Evolutionary conservation across 2,797 vertebrate genomes (phyloP).

Genomic region (Brachyrhaphis roseni): DNA sequence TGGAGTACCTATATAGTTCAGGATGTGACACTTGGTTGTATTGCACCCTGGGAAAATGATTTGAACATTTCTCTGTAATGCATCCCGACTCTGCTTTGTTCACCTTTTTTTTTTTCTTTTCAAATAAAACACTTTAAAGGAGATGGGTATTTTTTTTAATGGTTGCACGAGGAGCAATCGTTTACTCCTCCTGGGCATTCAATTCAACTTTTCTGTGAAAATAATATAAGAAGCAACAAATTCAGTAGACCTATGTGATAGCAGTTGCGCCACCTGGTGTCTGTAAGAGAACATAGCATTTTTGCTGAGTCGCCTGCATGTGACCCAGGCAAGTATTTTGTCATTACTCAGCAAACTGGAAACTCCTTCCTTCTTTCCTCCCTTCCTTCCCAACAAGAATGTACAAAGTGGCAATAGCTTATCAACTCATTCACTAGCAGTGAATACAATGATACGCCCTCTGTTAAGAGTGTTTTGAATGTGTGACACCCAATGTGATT

Average conservation of each 20-base stretch:
- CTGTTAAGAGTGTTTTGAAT: background rate
- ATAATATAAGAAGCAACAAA: background rate
- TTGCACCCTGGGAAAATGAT: background rate
- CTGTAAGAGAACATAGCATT: conserved; percentile 9
- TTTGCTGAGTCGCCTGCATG: background rate
- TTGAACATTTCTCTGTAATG: background rate
- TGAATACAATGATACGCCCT: background rate
- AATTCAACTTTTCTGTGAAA: background rate
- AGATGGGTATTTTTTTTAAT: background rate
- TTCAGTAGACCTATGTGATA: background rate
- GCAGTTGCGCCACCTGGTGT: conserved; percentile 55
- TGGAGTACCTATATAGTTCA: background rate
- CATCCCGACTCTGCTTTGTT: background rate
- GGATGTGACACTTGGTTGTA: background rate
- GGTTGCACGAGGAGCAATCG: background rate
- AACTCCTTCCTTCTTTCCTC: conserved; percentile 2
- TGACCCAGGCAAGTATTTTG: background rate
- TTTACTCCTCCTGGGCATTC: background rate
- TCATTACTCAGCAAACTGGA: conserved; percentile 13
- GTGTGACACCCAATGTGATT: conserved; percentile 8
- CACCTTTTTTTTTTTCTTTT: background rate
- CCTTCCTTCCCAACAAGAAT: background rate
- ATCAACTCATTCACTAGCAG: background rate
- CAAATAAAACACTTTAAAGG: background rate
- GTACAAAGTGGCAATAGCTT: conserved; percentile 4